A percentile compares a stretch with the other conserved stretches of the same genome.
These are phyloP conservation scores for Augochlorella aurata DNA, from an alignment of 2,888 invertebrate genomes.

Conservation along the genomic window DNA sequence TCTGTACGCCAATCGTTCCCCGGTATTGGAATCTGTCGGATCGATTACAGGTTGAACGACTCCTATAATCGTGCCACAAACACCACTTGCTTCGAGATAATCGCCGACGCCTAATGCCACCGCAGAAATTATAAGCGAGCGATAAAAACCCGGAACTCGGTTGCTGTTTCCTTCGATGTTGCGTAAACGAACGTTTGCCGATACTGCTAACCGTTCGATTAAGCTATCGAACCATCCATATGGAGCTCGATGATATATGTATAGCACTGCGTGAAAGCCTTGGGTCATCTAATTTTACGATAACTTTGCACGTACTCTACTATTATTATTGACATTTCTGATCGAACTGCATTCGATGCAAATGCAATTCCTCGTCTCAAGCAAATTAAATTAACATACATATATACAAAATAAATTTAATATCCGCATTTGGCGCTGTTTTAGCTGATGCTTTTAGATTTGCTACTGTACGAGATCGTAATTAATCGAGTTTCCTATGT, in stretches of 20 bases:
- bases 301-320: no score
- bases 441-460: no score
- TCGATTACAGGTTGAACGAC: constrained; percentile 26
- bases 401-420: no score
- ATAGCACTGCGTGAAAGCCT: background rate
- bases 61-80: constrained; percentile 3
- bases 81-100: background rate
- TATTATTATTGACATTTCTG: no score
- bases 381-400: background rate
- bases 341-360: background rate
- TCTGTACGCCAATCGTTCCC: constrained; percentile 9
- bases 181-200: background rate
- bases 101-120: background rate
- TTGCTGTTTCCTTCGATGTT: background rate
- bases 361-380: background rate
- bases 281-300: background rate
- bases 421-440: no score
- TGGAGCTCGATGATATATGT: background rate
- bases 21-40: constrained; percentile 28
- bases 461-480: no score
- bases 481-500: no score
- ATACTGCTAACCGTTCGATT: background rate
- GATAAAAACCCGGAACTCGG: background rate
- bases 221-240: background rate
- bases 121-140: background rate